Evolutionary conservation across 2,888 invertebrate species (phyloP).

Genomic region (Pollenia angustigena): DNA sequence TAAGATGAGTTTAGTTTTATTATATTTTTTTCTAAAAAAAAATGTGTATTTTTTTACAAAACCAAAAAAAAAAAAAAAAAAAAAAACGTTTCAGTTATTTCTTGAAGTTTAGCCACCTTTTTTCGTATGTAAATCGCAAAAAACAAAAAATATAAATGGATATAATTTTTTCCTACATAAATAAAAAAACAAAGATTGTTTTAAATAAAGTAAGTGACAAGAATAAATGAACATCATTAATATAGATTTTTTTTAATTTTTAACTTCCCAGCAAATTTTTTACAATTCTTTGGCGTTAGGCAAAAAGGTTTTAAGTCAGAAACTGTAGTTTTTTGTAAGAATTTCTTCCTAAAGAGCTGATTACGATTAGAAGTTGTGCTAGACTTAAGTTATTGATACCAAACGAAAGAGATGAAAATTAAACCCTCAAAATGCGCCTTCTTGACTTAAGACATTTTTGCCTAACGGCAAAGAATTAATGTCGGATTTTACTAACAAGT

Average conservation of each 20-base stretch:
- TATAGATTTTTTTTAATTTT: background rate
- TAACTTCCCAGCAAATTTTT: too few relatives aligned
- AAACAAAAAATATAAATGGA: background rate
- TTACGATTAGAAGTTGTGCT: too few relatives aligned
- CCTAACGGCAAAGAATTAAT: too few relatives aligned
- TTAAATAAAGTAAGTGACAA: slow-evolving; percentile 34
- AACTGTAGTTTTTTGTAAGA: too few relatives aligned
- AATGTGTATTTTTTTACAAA: background rate
- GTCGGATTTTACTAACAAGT: too few relatives aligned
- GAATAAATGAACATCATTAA: slow-evolving; percentile 54
- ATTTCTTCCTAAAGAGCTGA: too few relatives aligned
- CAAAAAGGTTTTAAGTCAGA: too few relatives aligned
- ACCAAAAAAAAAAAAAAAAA: background rate
- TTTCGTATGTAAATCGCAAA: slow-evolving; percentile 9
- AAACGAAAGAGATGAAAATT: too few relatives aligned
- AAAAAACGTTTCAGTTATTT: slow-evolving; percentile 2
- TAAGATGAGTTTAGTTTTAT: background rate
- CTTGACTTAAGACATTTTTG: too few relatives aligned
- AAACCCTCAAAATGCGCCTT: too few relatives aligned
- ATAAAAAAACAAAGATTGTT: background rate
- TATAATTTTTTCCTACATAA: background rate
- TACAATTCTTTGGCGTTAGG: too few relatives aligned
- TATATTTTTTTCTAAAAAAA: background rate
- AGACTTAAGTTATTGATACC: too few relatives aligned
- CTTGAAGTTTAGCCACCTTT: background rate